Percentiles rank a stretch among this genome's conserved stretches.
Evolutionary conservation across 2,797 vertebrate genomes (phyloP).

Genomic region (Typhlichthys subterraneus): DNA sequence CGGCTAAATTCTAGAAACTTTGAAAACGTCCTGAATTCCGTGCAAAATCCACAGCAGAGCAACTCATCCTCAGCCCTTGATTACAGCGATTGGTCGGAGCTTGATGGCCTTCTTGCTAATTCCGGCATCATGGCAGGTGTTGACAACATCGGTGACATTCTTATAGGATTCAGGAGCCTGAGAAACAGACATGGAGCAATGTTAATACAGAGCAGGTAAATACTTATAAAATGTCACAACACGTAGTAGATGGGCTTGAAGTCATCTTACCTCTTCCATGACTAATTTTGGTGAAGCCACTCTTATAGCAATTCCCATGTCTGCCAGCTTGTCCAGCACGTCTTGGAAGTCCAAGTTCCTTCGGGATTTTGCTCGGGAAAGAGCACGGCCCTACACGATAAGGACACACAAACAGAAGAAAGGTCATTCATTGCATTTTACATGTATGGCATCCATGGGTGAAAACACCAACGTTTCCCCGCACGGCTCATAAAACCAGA

Average conservation of each 20-base stretch:
- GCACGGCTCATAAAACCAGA: too few species aligned
- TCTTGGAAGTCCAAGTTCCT: conserved; percentile 98
- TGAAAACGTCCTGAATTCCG: conserved; percentile 7
- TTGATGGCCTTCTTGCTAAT: conserved; percentile 99
- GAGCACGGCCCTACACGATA: conserved; percentile 85
- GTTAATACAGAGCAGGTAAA: neutral
- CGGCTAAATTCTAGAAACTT: too few species aligned
- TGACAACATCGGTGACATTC: conserved; percentile 95
- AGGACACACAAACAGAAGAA: neutral
- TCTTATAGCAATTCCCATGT: conserved; percentile 94
- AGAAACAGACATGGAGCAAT: neutral
- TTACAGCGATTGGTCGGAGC: conserved; percentile 94
- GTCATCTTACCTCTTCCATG: conserved; percentile 92
- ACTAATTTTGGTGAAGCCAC: conserved; percentile 98
- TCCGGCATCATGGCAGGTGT: conserved; percentile 95
- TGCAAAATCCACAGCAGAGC: neutral
- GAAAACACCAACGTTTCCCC: too few species aligned
- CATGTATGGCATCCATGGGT: too few species aligned
- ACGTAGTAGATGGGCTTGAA: too few species aligned
- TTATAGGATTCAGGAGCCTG: conserved; percentile 98
- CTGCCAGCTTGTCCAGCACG: conserved; percentile 95
- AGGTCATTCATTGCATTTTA: too few species aligned
- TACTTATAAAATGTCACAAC: neutral
- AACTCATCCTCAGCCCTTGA: conserved; percentile 85
- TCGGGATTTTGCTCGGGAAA: conserved; percentile 95